Evolutionary conservation across 2,113 vertebrate species (phyloP), one percentile per base, ranked within the genome.

Genomic region (Callithrix jacchus): DNA sequence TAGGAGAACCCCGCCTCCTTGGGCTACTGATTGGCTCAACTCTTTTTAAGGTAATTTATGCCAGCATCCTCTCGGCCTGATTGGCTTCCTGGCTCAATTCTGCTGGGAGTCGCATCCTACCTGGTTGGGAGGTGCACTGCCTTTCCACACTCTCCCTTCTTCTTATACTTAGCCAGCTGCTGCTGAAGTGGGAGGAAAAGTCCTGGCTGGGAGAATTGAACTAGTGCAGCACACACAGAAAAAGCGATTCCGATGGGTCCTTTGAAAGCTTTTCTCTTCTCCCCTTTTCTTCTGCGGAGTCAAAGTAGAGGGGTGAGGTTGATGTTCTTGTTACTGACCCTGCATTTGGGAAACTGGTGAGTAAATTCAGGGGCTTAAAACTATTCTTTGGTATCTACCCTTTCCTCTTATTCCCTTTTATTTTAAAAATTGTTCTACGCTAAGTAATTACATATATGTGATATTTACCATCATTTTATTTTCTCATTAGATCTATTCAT

Each of bases 261-360:
- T 16, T 97, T 98, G 97, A 91, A 97, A 92, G 73, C 91, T 45
- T 0, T 64, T 61, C 37, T 94, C 77, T 47, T 92, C 81, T 91
- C 86, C 4, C 94, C 97, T 11, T 95, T 90, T n/a, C 94, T 97
- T 83, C 96, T 91, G 96, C 96, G 98, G 98, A 98, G 91, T 94
- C 93, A 95, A 79, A 96, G 98, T 89, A 95, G 97, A 87, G 98
- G 98, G 58, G 94, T 98, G 91, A 96, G 96, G 95, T 91, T 99
- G 64, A 90, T 98, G 97, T 98, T 98, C 89, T 86, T 99, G 91
- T 77, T 99, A 82, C 93, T 99, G 92, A 97, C 97, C 32, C 93
- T 99, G 96, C 98, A 98, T 68, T 87, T 98, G 98, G 98, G 98
- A 35, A 98, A 93, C 96, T 98, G 98, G 98, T 98, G 95, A 98